Base-by-base conservation (phyloP, 2,113 vertebrate species). In the Pyrgilauda ruficollis region DNA sequence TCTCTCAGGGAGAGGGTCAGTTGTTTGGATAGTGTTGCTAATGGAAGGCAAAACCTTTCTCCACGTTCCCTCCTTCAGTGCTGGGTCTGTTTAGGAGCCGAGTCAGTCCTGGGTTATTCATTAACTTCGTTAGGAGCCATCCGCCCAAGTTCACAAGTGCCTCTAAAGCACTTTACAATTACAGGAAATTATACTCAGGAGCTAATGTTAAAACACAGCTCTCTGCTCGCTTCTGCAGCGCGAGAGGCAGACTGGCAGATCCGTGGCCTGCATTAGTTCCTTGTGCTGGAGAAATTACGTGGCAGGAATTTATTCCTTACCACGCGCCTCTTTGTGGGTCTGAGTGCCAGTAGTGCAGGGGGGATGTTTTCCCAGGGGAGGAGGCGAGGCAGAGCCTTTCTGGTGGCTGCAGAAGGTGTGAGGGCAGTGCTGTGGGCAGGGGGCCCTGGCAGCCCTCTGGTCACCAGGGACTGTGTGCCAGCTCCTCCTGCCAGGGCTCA, bases 1-100 rank as follows among this genome's bases (percentile, higher is more conserved):
- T 97, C 90, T 95, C 62, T 68, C 6, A 5, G 93, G 91, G 94
- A 97, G 84, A 92, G 87, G 93, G 96, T 96, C 94, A 92, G 64
- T 93, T 96, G 95, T 96, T 97, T 96, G 95, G 93, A 96, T 90
- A 95, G 81, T 93, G 93, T 80, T 91, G 94, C 88, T 97, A 92
- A 96, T 93, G 94, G 93, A 96, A 95, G 96, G 95, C 83, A 90
- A 95, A 96, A 91, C 89, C 95, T 95, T 92, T 91, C 79, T 80
- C 69, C 68, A 59, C 15, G 3, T 79, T 85, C 84, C 82, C 84
- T 95, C 94, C 90, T 94, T 95, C 93, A 84, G 91, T 1, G 66
- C 73, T 61, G 6, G 1, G 39, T 78, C 89, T 90, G 81, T 66
- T 96, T 41, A 41, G 81, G 66, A 94, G 94, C 89, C 90, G 94